phyloP scores from a whole-genome alignment of 2,113 vertebrate species.

The Pygathrix nemaeus region DNA sequence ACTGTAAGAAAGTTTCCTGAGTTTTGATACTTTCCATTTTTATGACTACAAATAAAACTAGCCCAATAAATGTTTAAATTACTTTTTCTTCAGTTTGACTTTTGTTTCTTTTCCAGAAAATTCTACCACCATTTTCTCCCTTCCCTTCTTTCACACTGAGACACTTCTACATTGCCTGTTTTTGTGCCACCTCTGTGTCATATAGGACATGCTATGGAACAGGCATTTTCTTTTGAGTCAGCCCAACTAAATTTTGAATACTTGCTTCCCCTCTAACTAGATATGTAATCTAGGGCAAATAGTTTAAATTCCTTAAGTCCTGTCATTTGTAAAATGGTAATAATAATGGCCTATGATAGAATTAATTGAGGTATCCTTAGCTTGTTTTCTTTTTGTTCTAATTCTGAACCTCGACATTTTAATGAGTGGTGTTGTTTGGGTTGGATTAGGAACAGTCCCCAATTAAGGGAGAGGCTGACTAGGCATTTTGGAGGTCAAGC shows the following conservation, averaged over 20 bases:
- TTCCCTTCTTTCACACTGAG: background rate
- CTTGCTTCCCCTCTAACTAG: background rate
- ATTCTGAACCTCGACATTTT: background rate
- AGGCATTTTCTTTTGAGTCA: background rate
- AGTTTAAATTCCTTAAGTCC: background rate
- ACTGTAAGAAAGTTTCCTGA: background rate
- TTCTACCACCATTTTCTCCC: background rate
- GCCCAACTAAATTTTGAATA: background rate
- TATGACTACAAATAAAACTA: background rate
- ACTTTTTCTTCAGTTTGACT: background rate
- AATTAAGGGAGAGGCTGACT: background rate
- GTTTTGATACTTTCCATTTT: background rate
- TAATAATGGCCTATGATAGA: background rate
- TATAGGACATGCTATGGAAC: background rate
- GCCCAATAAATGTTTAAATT: background rate
- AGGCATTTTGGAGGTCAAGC: background rate
- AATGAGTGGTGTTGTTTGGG: background rate
- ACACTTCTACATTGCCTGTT: background rate
- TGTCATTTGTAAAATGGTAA: background rate
- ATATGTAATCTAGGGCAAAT: background rate
- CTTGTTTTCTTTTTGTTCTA: background rate
- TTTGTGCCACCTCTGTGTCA: background rate
- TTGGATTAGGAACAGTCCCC: background rate
- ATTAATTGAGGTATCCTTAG: background rate
- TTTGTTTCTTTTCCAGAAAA: background rate